Base-by-base conservation (phyloP, 2,888 invertebrate genomes). In the Buathra laborator region DNA sequence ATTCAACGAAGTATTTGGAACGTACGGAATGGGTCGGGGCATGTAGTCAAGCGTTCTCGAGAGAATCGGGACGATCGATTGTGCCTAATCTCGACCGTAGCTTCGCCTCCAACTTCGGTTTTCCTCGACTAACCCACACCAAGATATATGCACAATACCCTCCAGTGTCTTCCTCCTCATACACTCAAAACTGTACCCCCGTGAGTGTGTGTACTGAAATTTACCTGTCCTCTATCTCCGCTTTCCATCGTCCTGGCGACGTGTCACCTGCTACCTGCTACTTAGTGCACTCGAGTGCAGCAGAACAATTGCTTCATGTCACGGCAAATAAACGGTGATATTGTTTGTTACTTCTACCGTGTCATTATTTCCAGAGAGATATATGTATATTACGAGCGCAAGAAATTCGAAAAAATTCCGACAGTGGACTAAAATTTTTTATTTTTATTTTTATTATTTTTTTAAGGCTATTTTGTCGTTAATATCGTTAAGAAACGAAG, bases 81-180 rank as follows among this genome's bases (percentile, higher is more conserved):
- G 87, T 89, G 84, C 78, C 88, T 90, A 88, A 90, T 90, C 89
- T 87, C 79, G 48, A 85, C 85, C 84, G 84, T 88, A 89, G 87
- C 86, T 88, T 85, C 75, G 67, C 29, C 79, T 85, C 82, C 83
- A 86, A 83, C 85, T 83, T 83, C 83, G 43, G 24, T 19, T 37
- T 37, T 56, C 59, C 29, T 67, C 19, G 48, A n/a, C 29, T 16
- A 12, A 14, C 46, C 1, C 44, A 46, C 24, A 5, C 24, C 24
- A 46, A 44, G 43, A 46, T 74, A 29, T 62, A 48, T 62, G 46
- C 32, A 32, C 32, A 32, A 19, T 24, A 24, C 24, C 24, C 24
- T 24, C 24, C 32, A 32, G 59, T 19, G 59, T 19, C n/a, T 0
- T n/a, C 16, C 24, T 74, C 7, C 74, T 48, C 48, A 32, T 62